A percentile compares a stretch with the other conserved stretches of the same genome.
Conservation (phyloP, 37 sponge, comb jelly and placozoan genomes). For the Diacarnus erythraeanus region DNA sequence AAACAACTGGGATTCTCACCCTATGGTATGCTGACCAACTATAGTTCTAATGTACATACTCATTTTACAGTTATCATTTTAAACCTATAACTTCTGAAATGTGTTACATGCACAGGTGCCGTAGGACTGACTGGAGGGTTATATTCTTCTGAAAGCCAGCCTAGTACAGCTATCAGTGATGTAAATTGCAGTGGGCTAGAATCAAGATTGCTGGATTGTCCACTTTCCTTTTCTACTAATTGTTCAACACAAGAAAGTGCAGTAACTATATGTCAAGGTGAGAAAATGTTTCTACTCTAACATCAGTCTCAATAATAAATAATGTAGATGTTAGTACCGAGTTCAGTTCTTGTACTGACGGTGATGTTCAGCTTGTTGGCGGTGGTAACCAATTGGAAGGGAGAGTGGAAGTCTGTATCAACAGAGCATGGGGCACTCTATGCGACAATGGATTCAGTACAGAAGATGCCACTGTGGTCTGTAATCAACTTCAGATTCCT, state of each 20-base stretch:
- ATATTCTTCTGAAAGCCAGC: background rate
- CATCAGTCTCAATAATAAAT: background rate
- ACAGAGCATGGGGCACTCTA: slow-evolving; percentile 38
- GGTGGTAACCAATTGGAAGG: slow-evolving; percentile 22
- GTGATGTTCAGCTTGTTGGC: slow-evolving; percentile 25
- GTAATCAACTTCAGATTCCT: slow-evolving; percentile 18
- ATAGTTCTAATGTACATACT: background rate
- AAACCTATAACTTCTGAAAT: background rate
- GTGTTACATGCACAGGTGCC: background rate
- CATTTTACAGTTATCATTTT: background rate
- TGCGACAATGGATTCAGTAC: slow-evolving; percentile 34
- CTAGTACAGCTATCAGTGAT: background rate
- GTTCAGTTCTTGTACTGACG: slow-evolving; percentile 7
- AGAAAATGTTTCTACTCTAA: background rate
- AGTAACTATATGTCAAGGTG: background rate
- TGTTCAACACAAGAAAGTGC: background rate
- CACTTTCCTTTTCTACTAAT: background rate
- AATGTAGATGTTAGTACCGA: background rate
- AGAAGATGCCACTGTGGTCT: slow-evolving; percentile 41
- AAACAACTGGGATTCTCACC: slow-evolving; percentile 38
- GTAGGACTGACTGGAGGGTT: background rate
- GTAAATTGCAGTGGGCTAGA: background rate
- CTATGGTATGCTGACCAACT: slow-evolving; percentile 3
- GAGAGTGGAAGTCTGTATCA: slow-evolving; percentile 42
- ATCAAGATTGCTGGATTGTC: background rate